Percentiles rank a stretch among this genome's conserved stretches.
Evolutionary conservation across 2,888 invertebrate species (phyloP).

Genomic region (Acleris literana): DNA sequence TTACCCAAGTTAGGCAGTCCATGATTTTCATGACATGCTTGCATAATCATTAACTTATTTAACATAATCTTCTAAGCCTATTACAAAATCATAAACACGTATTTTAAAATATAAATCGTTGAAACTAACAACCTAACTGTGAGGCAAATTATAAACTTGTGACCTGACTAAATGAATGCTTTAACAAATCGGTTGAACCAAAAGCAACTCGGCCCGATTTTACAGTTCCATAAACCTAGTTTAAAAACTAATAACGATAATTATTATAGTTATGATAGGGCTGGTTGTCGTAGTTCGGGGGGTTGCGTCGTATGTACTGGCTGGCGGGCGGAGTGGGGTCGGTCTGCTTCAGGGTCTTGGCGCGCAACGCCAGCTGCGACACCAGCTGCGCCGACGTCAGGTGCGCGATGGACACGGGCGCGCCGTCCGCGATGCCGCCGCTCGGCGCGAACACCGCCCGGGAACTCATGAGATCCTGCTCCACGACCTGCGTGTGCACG

Average conservation of each 20-base stretch:
- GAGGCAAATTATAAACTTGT: too few species aligned
- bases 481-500: constrained; percentile 74
- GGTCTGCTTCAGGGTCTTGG: constrained; percentile 70
- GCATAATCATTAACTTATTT: too few species aligned
- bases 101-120: too few species aligned
- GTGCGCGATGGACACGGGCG: constrained; percentile 73
- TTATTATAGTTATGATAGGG: constrained; percentile 56
- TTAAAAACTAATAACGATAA: constrained; percentile 55
- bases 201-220: background rate
- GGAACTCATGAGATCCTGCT: constrained; percentile 70
- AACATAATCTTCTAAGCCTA: too few species aligned
- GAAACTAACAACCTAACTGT: too few species aligned
- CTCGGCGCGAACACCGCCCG: constrained; percentile 70
- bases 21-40: too few species aligned
- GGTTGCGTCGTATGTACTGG: constrained; percentile 52
- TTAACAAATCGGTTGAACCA: background rate
- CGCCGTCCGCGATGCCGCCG: constrained; percentile 62
- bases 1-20: too few species aligned
- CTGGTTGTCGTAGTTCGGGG: constrained; percentile 29
- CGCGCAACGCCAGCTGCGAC: constrained; percentile 74
- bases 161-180: too few species aligned
- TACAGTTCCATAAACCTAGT: constrained; percentile 1
- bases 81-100: too few species aligned
- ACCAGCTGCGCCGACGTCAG: constrained; percentile 77
- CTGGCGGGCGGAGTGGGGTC: constrained; percentile 47